Base-by-base conservation (phyloP, 2,888 invertebrate species). In the Meiosimyza decipiens region DNA sequence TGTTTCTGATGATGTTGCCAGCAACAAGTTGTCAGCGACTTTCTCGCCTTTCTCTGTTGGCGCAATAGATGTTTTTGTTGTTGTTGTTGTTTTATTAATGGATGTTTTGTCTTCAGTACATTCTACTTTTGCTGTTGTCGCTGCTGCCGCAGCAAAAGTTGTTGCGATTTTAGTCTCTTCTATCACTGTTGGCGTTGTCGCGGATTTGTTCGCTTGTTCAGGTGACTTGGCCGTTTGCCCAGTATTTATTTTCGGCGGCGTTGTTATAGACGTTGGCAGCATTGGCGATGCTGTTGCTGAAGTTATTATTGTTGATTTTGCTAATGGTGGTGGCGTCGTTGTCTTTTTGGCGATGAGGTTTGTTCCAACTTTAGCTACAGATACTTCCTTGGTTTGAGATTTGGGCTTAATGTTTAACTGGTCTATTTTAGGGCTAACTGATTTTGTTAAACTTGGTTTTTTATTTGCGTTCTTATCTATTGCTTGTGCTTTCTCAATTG, bases 141-240 rank as follows among this genome's bases (percentile, higher is more conserved):
- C 73, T 75, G 73, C 63, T 73, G 72, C 74, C 72, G 73, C 55
- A 70, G 73, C 77, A 77, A 71, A 76, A 75, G 77, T 67, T 28
- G 77, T 66, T 73, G 76, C 72, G 62, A 77, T 73, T 78, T 73
- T 49, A 69, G 76, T 73, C 77, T 28, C 28, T 28, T 75, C 76
- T 79, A 72, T 71, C 73, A 75, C 69, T 51, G 62, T 67, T 72
- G 72, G 63, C 79, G 77, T 75, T 76, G 79, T 76, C 75, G 84
- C 80, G 71, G 73, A 73, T 71, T 75, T 75, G 71, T 50, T 74
- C 65, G 62, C 75, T 74, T 78, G 79, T 83, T 83, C 86, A 84
- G 85, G 84, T 87, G 84, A 85, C 87, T 85, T 88, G 87, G 82
- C 83, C 77, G 68, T 73, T 74, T 80, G 85, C 86, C 87, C 85